Evolutionary conservation across 2,888 invertebrate genomes (phyloP).

Genomic region (Piscicola geometra): DNA sequence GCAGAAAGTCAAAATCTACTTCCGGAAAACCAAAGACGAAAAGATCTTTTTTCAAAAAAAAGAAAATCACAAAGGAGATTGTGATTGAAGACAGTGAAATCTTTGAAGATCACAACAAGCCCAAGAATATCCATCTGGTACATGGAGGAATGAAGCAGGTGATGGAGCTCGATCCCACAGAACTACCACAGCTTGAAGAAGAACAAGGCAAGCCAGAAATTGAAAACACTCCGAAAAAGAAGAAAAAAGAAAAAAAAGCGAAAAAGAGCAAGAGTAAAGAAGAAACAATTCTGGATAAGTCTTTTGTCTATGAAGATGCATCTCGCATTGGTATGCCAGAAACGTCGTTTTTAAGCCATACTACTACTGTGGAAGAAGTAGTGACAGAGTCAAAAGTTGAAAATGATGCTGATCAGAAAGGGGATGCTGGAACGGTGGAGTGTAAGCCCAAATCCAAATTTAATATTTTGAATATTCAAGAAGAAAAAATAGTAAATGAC

Average conservation of each 20-base stretch:
- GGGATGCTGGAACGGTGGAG: background rate
- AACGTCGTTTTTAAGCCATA: background rate
- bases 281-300: constrained; percentile 21
- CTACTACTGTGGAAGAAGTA: background rate
- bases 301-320: constrained; percentile 34
- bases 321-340: constrained; percentile 19
- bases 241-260: constrained; percentile 20
- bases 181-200: background rate
- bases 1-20: background rate
- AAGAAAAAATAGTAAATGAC: constrained; percentile 14
- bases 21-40: background rate
- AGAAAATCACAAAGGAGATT: background rate
- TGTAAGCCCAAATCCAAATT: background rate
- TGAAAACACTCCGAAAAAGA: background rate
- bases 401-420: background rate
- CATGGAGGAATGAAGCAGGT: constrained; percentile 14
- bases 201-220: background rate
- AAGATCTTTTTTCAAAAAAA: constrained; percentile 6
- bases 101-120: constrained; percentile 26
- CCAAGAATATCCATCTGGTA: constrained; percentile 22
- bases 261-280: constrained; percentile 21
- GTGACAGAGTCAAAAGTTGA: background rate
- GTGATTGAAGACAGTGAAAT: constrained; percentile 20
- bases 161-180: background rate
- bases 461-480: constrained; percentile 8